A percentile compares a stretch with the other conserved stretches of the same genome.
These are phyloP conservation scores for Azemiops feae DNA, from an alignment of 2,113 vertebrate genomes.

Conservation along the genomic window DNA sequence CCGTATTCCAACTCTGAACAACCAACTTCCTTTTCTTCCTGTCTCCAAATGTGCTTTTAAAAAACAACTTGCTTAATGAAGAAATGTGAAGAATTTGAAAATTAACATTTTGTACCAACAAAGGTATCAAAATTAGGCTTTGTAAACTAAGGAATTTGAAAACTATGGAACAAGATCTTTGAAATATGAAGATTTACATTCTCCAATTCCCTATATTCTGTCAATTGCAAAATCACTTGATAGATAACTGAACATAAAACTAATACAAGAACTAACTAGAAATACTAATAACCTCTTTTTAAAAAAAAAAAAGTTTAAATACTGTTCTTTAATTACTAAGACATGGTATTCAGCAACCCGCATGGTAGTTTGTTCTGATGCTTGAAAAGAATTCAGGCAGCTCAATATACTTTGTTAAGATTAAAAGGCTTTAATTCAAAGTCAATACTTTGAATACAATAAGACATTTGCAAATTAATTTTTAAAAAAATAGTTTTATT, in stretches of 20 bases:
- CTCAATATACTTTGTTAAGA: not conserved
- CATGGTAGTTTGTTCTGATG: constrained; percentile 19
- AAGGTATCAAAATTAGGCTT: not conserved
- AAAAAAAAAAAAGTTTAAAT: not conserved
- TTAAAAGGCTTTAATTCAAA: not conserved
- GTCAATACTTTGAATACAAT: not conserved
- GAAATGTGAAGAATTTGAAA: not conserved
- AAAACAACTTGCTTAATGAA: not conserved
- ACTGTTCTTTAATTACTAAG: constrained; percentile 1
- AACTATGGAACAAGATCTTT: not conserved
- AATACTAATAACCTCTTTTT: constrained; percentile 16
- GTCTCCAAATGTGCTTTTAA: not conserved
- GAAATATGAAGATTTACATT: not conserved
- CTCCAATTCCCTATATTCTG: not conserved
- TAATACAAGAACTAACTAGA: not conserved
- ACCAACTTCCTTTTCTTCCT: not conserved
- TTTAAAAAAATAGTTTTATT: constrained; percentile 15
- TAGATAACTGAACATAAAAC: not conserved
- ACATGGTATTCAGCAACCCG: not conserved
- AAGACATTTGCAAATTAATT: not conserved
- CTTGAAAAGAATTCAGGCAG: constrained; percentile 36
- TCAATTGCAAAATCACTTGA: constrained; percentile 3
- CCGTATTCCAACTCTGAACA: not conserved
- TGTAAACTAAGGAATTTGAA: not conserved
- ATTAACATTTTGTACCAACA: not conserved